Percentiles rank a stretch among this genome's conserved stretches.
Evolutionary conservation across 2,797 vertebrate species (phyloP).

Genomic region (Emydoidea blandingii): DNA sequence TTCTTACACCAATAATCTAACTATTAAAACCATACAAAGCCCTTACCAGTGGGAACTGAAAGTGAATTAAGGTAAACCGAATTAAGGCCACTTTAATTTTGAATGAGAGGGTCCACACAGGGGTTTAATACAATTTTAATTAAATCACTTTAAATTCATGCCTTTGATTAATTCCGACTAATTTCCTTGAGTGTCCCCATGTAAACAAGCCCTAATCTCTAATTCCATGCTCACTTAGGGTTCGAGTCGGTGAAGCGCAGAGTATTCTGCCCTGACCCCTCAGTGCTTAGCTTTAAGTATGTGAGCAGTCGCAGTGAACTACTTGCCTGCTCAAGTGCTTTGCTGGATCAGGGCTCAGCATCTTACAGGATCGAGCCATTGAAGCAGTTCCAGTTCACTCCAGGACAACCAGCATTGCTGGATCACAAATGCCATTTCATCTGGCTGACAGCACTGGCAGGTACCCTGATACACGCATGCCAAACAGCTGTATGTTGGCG

Average conservation of each 20-base stretch:
- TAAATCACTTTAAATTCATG: not conserved
- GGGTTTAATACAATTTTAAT: not conserved
- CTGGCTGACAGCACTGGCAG: not conserved
- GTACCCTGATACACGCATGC: not conserved
- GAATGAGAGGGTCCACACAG: not conserved
- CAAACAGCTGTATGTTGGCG: not conserved
- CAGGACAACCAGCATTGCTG: not conserved
- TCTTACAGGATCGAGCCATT: not conserved
- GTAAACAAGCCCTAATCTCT: not conserved
- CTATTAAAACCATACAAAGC: slow-evolving; percentile 12
- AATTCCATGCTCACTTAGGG: rapidly evolving
- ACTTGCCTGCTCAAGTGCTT: not conserved
- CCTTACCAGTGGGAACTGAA: slow-evolving; percentile 20
- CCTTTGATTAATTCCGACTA: not conserved
- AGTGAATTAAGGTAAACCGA: not conserved
- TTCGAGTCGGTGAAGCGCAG: not conserved
- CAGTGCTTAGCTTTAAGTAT: rapidly evolving
- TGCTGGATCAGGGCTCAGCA: not conserved
- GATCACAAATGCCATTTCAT: not conserved
- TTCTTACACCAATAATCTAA: not conserved
- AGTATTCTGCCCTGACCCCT: not conserved
- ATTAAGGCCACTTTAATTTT: not conserved
- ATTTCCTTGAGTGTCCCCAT: not conserved
- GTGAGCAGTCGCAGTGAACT: not conserved
- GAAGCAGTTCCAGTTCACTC: not conserved